phyloP scores from a whole-genome alignment of 2,797 vertebrate genomes.

The Sibirionetta formosa region DNA sequence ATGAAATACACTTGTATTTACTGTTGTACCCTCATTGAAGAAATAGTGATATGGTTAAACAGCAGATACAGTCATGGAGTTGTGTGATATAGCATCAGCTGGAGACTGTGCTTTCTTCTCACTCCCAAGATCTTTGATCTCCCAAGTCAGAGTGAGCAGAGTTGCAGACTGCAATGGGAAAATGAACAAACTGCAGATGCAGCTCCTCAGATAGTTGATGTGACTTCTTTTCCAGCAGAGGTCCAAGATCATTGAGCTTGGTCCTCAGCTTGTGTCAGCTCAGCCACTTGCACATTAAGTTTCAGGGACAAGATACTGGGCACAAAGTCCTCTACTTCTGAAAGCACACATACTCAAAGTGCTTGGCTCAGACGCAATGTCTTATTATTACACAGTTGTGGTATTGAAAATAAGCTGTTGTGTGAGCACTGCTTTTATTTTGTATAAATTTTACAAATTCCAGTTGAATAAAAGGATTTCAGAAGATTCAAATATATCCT shows the following conservation, averaged over 20 bases:
- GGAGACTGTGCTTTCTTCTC: background rate
- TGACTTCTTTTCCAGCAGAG: background rate
- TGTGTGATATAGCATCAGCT: background rate
- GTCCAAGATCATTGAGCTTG: background rate
- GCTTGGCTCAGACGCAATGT: background rate
- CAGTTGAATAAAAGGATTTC: background rate
- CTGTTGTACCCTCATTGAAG: background rate
- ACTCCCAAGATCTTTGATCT: background rate
- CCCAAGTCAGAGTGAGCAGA: background rate
- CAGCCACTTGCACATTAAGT: fast-evolving
- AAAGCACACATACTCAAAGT: background rate
- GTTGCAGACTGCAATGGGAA: background rate
- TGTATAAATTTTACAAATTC: background rate
- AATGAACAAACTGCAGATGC: background rate
- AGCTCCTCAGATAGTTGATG: background rate
- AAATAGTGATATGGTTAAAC: background rate
- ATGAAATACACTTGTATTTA: background rate
- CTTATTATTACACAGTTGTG: background rate
- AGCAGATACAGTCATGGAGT: background rate
- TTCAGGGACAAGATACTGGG: background rate
- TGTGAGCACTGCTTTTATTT: background rate
- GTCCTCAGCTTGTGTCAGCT: background rate
- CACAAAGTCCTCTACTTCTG: background rate
- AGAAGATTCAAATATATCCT: background rate
- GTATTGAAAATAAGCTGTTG: background rate